Base-by-base conservation (phyloP, 1,140 invertebrate species). In the Sminthurides bifidus region DNA sequence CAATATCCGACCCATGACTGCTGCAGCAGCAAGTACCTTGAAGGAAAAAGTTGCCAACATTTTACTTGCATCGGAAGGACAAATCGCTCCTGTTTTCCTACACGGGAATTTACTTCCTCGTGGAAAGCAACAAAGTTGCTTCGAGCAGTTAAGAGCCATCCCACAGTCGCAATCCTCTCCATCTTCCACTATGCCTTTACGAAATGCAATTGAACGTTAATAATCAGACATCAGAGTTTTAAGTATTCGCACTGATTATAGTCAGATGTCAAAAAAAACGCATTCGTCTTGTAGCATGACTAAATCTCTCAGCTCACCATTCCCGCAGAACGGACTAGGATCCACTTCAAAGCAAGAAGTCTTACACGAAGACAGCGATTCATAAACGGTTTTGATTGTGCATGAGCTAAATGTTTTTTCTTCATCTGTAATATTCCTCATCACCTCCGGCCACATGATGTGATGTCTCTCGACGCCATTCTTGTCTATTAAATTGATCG, bases 161-260 rank as follows among this genome's bases (percentile, higher is more conserved):
- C 63, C 63, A 49, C 63, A 65, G 30, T 65, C 63, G 45, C 63
- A 65, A 23, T 65, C 63, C 33, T 65, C 63, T 2, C 63, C 57
- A 3, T 59, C 59, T 54, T 65, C 63, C 1, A 57, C 41, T 44
- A 60, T 57, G n/a, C 53, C 63, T 61, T 12, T 8, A 15, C 30
- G 19, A 46, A 14, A 33, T 37, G 12, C 53, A 21, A 44, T 27
- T 49, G 31, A 43, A n/a, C 19, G 6, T 14, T 10, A 10, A 10
- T 43, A 43, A 14, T 43, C 19, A 19, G 21, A 10, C 21, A 10
- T 35, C 8, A 10, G 33, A 35, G n/a, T 10, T n/a, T 35, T 10
- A 35, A 10, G n/a, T 35, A n/a, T 10, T 10, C n/a, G n/a, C 10
- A 35, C n/a, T 10, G n/a, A n/a, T 35, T 35, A 35, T 35, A 35